These are phyloP conservation scores for Phytoseiulus persimilis DNA, from an alignment of 2,888 invertebrate genomes.

Conservation along the genomic window DNA sequence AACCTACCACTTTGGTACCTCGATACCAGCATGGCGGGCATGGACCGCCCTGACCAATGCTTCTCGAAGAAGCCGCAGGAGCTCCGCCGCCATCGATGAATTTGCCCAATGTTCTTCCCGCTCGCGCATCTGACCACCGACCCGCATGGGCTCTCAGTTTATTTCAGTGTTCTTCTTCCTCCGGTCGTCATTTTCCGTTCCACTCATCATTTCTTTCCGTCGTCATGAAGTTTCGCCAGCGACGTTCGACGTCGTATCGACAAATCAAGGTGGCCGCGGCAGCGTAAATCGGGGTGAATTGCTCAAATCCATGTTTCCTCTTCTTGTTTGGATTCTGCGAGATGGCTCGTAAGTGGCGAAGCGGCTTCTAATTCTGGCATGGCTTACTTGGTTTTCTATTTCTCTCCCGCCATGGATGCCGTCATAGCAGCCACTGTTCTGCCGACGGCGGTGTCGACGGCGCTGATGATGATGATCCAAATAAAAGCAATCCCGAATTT, in stretches of 20 bases:
- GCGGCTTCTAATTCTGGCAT: neutral
- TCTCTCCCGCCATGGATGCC: neutral
- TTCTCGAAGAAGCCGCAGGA: neutral
- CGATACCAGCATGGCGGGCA: neutral
- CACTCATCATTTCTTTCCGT: neutral
- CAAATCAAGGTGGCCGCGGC: too few relatives aligned
- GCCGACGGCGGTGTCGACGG: neutral
- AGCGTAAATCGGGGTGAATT: neutral
- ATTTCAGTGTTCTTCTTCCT: neutral
- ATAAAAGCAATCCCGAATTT: neutral
- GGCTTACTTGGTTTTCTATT: neutral
- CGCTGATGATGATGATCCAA: neutral
- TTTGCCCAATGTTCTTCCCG: neutral
- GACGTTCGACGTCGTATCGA: too few relatives aligned
- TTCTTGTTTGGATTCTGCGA: neutral
- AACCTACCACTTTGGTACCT: neutral
- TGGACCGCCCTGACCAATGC: too few relatives aligned
- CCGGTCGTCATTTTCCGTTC: neutral
- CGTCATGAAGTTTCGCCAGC: neutral
- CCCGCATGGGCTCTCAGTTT: neutral
- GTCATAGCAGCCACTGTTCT: neutral
- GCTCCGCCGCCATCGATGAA: neutral
- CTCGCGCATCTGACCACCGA: neutral
- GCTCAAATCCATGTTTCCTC: neutral
- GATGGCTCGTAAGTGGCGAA: neutral